These are phyloP conservation scores for Hippoglossus stenolepis DNA, from an alignment of 2,113 vertebrate species.

Conservation along the genomic window DNA sequence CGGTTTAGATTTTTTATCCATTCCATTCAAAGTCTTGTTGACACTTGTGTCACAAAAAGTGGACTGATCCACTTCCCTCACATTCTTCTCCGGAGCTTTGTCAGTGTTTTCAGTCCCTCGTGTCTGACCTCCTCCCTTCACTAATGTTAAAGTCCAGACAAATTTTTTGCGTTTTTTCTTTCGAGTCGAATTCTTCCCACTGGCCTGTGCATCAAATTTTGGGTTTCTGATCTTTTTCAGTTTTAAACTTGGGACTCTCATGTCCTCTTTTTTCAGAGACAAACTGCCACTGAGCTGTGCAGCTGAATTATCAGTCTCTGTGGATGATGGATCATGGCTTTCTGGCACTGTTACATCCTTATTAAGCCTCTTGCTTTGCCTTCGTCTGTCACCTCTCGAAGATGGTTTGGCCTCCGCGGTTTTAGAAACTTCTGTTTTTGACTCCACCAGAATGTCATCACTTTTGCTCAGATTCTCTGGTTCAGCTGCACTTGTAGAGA, in stretches of 20 bases:
- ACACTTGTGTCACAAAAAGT: constrained; percentile 42
- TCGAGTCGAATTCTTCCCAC: constrained; percentile 62
- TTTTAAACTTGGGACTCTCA: constrained; percentile 78
- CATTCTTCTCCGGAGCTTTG: constrained; percentile 52
- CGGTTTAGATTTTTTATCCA: constrained; percentile 50
- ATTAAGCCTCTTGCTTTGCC: constrained; percentile 76
- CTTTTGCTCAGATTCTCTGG: constrained; percentile 55
- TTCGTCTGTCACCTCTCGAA: constrained; percentile 59
- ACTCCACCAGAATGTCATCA: constrained; percentile 48
- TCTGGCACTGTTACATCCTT: constrained; percentile 66
- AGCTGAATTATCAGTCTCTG: constrained; percentile 44
- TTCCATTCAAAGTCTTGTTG: constrained; percentile 32
- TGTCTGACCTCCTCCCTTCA: constrained; percentile 64
- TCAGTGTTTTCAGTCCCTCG: constrained; percentile 38
- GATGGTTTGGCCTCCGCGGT: constrained; percentile 56
- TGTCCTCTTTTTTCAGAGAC: constrained; percentile 56
- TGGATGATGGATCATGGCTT: constrained; percentile 40
- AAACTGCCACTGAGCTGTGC: constrained; percentile 50
- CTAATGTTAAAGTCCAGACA: constrained; percentile 82
- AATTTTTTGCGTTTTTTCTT: constrained; percentile 83
- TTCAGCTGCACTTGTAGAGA: constrained; percentile 56
- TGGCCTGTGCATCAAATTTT: constrained; percentile 69
- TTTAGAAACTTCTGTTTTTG: constrained; percentile 63
- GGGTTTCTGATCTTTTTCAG: constrained; percentile 80
- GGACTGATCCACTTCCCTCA: constrained; percentile 45